A percentile compares a stretch with the other conserved stretches of the same genome.
phyloP scores from a whole-genome alignment of 2,888 invertebrate genomes.

The Drosophila longiperda region DNA sequence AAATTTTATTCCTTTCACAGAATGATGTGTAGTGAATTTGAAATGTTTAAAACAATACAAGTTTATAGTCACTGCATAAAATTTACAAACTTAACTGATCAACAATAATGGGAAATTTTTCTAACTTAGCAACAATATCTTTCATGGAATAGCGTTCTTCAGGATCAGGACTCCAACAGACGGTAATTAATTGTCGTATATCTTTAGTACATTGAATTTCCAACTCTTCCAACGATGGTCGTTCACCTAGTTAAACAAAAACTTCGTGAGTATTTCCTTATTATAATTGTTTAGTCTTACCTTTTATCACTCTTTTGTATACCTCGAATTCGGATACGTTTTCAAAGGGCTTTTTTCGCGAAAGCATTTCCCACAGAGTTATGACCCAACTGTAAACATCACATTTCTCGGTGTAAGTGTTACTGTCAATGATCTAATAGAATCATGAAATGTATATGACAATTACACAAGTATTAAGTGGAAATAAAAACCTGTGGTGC shows the following conservation, averaged over 20 bases:
- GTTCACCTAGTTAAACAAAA: conserved; percentile 17
- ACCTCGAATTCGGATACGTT: rapidly evolving
- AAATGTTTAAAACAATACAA: background rate
- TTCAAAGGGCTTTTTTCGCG: conserved; percentile 38
- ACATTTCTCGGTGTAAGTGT: conserved; percentile 36
- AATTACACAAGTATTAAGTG: background rate
- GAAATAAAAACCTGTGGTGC: conserved; percentile 55
- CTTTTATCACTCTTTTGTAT: background rate
- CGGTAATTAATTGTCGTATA: conserved; percentile 21
- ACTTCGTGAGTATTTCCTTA: too few species aligned
- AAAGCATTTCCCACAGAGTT: conserved; percentile 48
- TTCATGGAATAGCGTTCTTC: conserved; percentile 34
- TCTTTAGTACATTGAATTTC: conserved; percentile 13
- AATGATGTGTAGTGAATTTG: background rate
- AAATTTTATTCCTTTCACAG: background rate
- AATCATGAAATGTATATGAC: background rate
- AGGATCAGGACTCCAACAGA: conserved; percentile 37
- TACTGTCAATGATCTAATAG: conserved; percentile 20
- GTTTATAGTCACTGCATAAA: background rate
- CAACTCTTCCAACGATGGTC: conserved; percentile 28
- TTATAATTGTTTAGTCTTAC: conserved; percentile 10
- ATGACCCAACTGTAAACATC: conserved; percentile 54
- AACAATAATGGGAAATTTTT: background rate
- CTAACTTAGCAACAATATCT: conserved; percentile 16
- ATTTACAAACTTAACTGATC: conserved; percentile 15